These are phyloP conservation scores for Toxostoma redivivum DNA, from an alignment of 2,113 vertebrate species.

Conservation along the genomic window DNA sequence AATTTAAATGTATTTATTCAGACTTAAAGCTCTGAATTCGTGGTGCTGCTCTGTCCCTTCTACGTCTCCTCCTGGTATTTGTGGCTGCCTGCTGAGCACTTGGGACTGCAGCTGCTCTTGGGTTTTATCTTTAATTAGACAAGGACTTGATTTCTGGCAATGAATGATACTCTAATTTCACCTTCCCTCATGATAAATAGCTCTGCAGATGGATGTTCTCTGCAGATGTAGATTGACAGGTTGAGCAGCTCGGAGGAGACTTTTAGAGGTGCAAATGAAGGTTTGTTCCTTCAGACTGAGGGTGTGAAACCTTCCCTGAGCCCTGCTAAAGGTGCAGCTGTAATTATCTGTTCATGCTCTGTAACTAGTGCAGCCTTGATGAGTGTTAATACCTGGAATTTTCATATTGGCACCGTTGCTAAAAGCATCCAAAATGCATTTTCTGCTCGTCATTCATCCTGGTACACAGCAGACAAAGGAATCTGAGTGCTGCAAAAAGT, in stretches of 20 bases:
- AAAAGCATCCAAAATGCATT: constrained; percentile 1
- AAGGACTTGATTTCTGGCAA: constrained; percentile 14
- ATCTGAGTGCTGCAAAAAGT: background rate
- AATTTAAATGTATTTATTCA: background rate
- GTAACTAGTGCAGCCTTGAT: background rate
- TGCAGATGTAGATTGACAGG: background rate
- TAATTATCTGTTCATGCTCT: background rate
- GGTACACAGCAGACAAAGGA: background rate
- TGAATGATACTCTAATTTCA: constrained; percentile 18
- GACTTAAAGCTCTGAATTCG: background rate
- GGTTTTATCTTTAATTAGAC: constrained; percentile 28
- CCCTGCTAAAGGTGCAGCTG: background rate
- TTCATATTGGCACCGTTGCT: background rate
- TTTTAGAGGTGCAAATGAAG: constrained; percentile 23
- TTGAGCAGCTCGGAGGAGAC: background rate
- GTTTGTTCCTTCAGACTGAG: background rate
- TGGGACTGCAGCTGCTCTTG: background rate
- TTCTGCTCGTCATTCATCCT: background rate
- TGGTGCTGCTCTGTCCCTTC: background rate
- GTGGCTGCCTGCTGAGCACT: background rate
- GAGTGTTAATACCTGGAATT: constrained; percentile 6
- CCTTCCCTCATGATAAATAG: constrained; percentile 19
- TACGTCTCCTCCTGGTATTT: background rate
- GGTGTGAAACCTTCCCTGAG: background rate
- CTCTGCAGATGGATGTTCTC: constrained; percentile 7